These are phyloP conservation scores for Epizoanthus scotinus DNA, from an alignment of 92 coral and sea anemone species.

Conservation along the genomic window DNA sequence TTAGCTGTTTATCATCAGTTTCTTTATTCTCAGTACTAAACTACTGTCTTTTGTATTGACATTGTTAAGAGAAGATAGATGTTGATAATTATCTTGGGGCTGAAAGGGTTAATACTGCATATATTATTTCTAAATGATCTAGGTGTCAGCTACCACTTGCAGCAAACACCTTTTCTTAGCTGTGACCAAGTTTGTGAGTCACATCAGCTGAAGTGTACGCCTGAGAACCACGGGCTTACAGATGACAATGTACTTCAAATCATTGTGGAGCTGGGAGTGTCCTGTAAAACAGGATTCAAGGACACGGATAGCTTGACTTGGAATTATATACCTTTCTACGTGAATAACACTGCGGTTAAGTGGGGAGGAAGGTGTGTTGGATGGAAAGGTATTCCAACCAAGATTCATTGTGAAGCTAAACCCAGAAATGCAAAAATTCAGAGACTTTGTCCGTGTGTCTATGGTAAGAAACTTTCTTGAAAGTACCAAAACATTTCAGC, in stretches of 20 bases:
- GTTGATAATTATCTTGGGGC: too few relatives aligned
- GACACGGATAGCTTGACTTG: background rate
- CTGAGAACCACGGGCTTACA: background rate
- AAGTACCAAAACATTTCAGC: too few relatives aligned
- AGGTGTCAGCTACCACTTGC: too few relatives aligned
- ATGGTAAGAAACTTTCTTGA: too few relatives aligned
- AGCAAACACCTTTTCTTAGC: too few relatives aligned
- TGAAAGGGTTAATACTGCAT: too few relatives aligned
- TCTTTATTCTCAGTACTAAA: too few relatives aligned
- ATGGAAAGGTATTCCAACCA: background rate
- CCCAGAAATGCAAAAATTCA: background rate
- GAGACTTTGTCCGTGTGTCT: constrained; percentile 2
- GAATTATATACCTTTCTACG: background rate
- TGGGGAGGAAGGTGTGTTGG: background rate
- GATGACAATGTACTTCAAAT: background rate
- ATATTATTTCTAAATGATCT: too few relatives aligned
- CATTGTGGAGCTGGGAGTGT: background rate
- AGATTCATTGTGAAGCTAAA: background rate
- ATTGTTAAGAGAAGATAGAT: too few relatives aligned
- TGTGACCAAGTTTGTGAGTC: background rate
- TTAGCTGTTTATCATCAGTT: too few relatives aligned
- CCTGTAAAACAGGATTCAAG: background rate
- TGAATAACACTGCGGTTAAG: too few relatives aligned
- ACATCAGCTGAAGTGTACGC: background rate
- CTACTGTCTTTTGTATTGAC: too few relatives aligned